Evolutionary conservation across 2,113 vertebrate species (phyloP).

Genomic region (Vidua chalybeata): DNA sequence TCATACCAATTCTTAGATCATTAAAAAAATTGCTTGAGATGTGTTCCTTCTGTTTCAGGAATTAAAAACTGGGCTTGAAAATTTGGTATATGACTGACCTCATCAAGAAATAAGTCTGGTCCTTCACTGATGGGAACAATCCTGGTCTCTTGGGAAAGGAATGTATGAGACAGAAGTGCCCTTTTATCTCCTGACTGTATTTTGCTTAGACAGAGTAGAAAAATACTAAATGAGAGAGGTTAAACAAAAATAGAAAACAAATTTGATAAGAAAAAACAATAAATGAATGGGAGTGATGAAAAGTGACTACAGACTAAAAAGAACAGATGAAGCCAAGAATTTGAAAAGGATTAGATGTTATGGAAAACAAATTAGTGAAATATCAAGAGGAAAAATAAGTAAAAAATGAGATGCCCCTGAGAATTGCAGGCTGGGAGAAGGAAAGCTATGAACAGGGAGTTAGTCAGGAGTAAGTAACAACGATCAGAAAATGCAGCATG

Average conservation of each 20-base stretch:
- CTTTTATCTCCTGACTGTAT: conserved; percentile 31
- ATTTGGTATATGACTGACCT: not conserved
- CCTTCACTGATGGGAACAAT: conserved; percentile 1
- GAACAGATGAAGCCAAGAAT: not conserved
- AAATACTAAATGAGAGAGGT: conserved; percentile 12
- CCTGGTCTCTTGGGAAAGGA: conserved; percentile 19
- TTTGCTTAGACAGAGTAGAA: conserved; percentile 19
- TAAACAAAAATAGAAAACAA: conserved; percentile 39
- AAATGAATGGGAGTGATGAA: conserved; percentile 14
- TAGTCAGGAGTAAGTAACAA: conserved; percentile 12
- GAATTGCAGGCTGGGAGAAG: not conserved
- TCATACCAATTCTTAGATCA: not conserved
- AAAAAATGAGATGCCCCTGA: not conserved
- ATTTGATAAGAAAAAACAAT: conserved; percentile 16
- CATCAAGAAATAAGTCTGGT: not conserved
- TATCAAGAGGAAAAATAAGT: not conserved
- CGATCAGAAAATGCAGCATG: not conserved
- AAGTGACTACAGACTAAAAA: not conserved
- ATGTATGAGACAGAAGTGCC: conserved; percentile 21
- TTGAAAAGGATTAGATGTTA: conserved; percentile 7
- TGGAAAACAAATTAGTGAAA: conserved; percentile 18
- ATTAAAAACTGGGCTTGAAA: not conserved
- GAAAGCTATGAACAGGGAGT: not conserved
- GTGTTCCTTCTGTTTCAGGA: not conserved
- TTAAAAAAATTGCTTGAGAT: not conserved